Conservation (phyloP, 2,113 vertebrate genomes). For the Numida meleagris region DNA sequence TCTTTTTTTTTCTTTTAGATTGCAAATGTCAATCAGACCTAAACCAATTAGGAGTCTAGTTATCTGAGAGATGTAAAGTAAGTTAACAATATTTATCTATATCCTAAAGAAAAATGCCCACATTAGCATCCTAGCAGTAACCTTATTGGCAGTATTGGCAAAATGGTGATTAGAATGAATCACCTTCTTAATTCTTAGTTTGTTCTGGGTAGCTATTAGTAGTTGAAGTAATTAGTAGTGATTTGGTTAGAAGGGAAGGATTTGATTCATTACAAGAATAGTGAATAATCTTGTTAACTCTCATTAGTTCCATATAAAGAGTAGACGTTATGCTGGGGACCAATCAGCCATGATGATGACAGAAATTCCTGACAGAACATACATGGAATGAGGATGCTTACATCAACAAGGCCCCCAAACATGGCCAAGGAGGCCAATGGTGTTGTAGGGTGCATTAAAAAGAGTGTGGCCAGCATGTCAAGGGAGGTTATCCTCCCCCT, state of each 20-base stretch:
- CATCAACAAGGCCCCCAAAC: not conserved
- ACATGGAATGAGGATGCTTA: not conserved
- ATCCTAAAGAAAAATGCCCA: not conserved
- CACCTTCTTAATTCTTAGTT: not conserved
- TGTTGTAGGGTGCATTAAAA: no score
- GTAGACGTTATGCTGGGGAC: not conserved
- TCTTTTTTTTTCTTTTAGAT: not conserved
- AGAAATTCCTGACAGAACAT: not conserved
- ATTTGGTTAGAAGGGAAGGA: not conserved
- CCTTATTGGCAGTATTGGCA: conserved; percentile 3
- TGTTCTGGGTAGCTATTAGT: not conserved
- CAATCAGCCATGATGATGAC: not conserved
- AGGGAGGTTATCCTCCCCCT: no score
- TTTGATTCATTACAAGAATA: not conserved
- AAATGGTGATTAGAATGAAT: conserved; percentile 4
- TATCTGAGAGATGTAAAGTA: not conserved
- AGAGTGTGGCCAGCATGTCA: no score
- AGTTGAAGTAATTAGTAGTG: not conserved
- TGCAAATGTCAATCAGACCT: not conserved
- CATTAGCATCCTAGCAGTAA: not conserved
- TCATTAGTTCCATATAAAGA: not conserved
- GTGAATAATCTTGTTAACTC: not conserved
- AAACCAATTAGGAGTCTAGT: not conserved
- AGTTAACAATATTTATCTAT: not conserved
- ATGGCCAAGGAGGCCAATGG: no score